Conservation (phyloP, 2,113 vertebrate species). For the Zosterops pallidus region DNA sequence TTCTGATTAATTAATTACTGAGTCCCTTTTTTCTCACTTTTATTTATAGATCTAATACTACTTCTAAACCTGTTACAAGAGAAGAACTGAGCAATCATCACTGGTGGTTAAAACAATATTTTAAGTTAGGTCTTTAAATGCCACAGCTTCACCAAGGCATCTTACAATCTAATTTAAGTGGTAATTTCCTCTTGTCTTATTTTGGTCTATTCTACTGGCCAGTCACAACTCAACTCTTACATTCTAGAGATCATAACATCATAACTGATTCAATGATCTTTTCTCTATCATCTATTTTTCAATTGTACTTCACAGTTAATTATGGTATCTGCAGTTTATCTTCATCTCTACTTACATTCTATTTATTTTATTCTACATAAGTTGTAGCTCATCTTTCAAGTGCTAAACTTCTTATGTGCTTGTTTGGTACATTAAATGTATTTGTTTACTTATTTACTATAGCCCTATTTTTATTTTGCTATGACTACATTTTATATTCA, state of each 20-base stretch:
- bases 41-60: neutral
- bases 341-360: neutral
- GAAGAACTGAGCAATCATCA: neutral
- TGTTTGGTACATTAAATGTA: neutral
- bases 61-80: neutral
- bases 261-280: neutral
- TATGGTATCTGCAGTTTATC: neutral
- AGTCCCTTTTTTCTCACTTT: neutral
- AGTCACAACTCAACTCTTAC: too few relatives aligned
- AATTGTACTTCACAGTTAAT: neutral
- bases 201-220: neutral
- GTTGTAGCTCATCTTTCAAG: neutral
- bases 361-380: neutral
- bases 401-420: neutral
- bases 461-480: neutral
- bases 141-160: neutral
- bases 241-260: neutral
- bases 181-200: neutral
- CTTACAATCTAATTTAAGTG: neutral
- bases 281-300: neutral
- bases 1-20: neutral
- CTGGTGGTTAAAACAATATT: neutral
- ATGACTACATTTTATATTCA: neutral
- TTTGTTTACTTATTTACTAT: neutral
- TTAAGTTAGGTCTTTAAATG: neutral